These are phyloP conservation scores for Otolemur crassicaudatus DNA, from an alignment of 2,797 vertebrate genomes.

Conservation along the genomic window DNA sequence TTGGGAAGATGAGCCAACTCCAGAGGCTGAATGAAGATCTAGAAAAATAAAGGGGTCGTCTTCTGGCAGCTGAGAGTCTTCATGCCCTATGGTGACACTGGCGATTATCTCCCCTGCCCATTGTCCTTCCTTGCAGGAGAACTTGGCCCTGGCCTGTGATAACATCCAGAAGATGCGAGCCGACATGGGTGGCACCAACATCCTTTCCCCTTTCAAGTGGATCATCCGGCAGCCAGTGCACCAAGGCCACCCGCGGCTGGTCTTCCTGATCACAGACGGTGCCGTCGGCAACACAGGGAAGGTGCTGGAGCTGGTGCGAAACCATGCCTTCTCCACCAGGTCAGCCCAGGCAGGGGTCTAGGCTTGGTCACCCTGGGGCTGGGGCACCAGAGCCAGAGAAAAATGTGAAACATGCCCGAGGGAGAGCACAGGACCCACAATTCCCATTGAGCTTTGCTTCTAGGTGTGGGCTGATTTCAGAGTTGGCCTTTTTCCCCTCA, in stretches of 20 bases:
- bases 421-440: background rate
- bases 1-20: background rate
- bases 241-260: conserved; percentile 93
- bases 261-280: conserved; percentile 94
- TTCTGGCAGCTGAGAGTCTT: too few relatives aligned
- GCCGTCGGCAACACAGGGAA: conserved; percentile 92
- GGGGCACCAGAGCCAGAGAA: background rate
- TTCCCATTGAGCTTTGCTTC: background rate
- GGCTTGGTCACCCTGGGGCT: background rate
- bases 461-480: background rate
- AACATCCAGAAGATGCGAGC: conserved; percentile 91
- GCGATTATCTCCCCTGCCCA: background rate
- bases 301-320: conserved; percentile 94
- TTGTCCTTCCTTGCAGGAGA: conserved; percentile 88
- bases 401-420: background rate
- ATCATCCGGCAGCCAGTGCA: conserved; percentile 92
- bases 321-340: conserved; percentile 93
- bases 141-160: conserved; percentile 92
- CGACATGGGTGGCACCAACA: conserved; percentile 95
- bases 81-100: fast-evolving
- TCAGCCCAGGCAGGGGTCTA: conserved; percentile 43
- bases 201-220: conserved; percentile 94
- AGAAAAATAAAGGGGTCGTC: background rate
- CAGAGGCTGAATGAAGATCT: background rate
- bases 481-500: background rate